Evolutionary conservation across 2,888 invertebrate genomes (phyloP).

Genomic region (Volucella zonaria): DNA sequence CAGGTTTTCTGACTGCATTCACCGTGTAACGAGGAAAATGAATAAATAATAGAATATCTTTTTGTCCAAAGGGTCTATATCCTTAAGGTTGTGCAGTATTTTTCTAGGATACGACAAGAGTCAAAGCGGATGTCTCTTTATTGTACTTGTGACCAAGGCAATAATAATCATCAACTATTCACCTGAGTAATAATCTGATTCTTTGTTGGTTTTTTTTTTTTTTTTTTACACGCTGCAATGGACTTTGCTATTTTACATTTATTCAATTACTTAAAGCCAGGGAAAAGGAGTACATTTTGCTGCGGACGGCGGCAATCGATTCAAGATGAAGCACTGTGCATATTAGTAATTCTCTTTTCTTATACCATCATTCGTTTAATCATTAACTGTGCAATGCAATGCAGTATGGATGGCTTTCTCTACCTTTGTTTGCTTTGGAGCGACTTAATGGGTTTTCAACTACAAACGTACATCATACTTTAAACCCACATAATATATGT

Average conservation of each 20-base stretch:
- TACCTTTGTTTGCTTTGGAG: conserved; percentile 12
- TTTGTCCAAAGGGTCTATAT: conserved; percentile 54
- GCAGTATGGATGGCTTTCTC: conserved; percentile 28
- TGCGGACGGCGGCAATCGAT: conserved; percentile 47
- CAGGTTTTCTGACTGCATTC: conserved; percentile 59
- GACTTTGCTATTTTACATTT: conserved; percentile 18
- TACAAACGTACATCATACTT: conserved; percentile 35
- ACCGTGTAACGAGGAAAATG: conserved; percentile 61
- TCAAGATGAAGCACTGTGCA: neutral
- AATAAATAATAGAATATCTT: conserved; percentile 66
- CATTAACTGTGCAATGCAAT: conserved; percentile 47
- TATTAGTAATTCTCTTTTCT: conserved; percentile 60
- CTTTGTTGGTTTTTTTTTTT: conserved; percentile 12
- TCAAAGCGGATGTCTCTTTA: conserved; percentile 24
- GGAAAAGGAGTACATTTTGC: conserved; percentile 3
- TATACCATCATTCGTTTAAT: conserved; percentile 32
- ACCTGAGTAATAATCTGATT: conserved; percentile 61
- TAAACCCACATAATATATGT: conserved; percentile 12
- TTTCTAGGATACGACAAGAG: conserved; percentile 1
- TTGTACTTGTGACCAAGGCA: conserved; percentile 46
- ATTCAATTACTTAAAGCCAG: conserved; percentile 41
- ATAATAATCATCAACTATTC: conserved; percentile 67
- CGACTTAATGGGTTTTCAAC: conserved; percentile 22
- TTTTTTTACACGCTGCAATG: conserved; percentile 8
- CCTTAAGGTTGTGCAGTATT: conserved; percentile 33